Base-by-base conservation (phyloP, 1,140 invertebrate genomes). In the Aphelenchoides fujianensis region DNA sequence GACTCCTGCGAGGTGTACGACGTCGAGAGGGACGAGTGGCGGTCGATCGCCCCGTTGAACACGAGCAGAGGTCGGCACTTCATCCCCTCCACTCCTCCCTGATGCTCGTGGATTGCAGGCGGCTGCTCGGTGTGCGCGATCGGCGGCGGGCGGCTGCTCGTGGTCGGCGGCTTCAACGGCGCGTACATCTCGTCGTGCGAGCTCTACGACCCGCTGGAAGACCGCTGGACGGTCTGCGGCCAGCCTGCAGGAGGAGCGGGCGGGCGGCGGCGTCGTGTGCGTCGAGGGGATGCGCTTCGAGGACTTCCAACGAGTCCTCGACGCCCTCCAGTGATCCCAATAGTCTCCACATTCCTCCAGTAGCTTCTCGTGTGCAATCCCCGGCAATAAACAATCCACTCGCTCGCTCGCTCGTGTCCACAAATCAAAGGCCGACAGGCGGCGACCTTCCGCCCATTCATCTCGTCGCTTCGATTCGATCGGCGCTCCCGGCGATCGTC, bases 161-260 rank as follows among this genome's bases (percentile, higher is more conserved):
- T 30, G 12, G 32, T 66, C 1, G 63, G 63, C 63, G 63, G 63
- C 19, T 66, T 34, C 63, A 66, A 66, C 32, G 63, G 63, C n/a
- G 16, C 16, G 3, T 66, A 66, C 7, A 19, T 66, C 28, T 41
- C 23, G 2, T 63, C 63, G 0, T 12, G 9, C 12, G 63, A 66
- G 31, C 37, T 30, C 16, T 66, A 66, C 32, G 63, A 66, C 32
- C 63, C 63, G 12, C n/a, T 66, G 16, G 16, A 12, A 1, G 34
- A 66, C 32, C 16, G 36, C 2, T 66, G 63, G 63, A 35, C 0
- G 1, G 28, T n/a, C 16, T 34, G 63, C 1, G 9, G 12, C 0
- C 31, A n/a, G 31, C n/a, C 12, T 66, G 31, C 63, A 66, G 2
- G 27, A 66, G 27, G 63, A 16, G 32, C 63, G 63, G n/a, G 16